These are phyloP conservation scores for Gambelia wislizenii DNA, from an alignment of 2,797 vertebrate genomes.

Conservation along the genomic window DNA sequence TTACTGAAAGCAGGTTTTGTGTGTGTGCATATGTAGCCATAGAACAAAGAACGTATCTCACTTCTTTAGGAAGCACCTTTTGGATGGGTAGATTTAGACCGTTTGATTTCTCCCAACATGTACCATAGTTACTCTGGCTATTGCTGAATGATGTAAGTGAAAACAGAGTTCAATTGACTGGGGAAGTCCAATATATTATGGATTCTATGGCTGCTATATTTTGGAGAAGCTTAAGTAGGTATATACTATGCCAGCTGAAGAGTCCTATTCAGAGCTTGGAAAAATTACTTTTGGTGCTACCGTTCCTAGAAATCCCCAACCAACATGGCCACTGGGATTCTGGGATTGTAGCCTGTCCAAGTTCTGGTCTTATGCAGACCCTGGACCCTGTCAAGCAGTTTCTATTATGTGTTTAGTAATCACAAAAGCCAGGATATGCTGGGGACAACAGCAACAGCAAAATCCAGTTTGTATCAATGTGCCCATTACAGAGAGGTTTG, in stretches of 20 bases:
- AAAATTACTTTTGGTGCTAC: no score
- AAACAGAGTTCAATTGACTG: not conserved
- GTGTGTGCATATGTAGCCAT: not conserved
- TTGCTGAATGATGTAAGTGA: not conserved
- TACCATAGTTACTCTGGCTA: not conserved
- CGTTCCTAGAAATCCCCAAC: no score
- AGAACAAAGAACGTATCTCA: not conserved
- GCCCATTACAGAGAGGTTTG: not conserved
- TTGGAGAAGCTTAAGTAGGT: not conserved
- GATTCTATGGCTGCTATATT: not conserved
- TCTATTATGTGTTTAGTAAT: not conserved
- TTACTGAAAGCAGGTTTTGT: slow-evolving; percentile 17
- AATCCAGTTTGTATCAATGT: not conserved
- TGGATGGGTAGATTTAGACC: not conserved
- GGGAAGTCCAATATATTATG: not conserved
- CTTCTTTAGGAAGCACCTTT: slow-evolving; percentile 2
- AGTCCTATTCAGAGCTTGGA: not conserved
- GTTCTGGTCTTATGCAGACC: no score
- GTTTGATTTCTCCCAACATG: not conserved
- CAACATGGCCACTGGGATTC: no score
- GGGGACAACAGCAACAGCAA: not conserved
- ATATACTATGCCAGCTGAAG: not conserved
- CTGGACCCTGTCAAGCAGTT: not conserved
- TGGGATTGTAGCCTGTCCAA: not conserved
- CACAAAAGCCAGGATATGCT: not conserved